Evolutionary conservation across 1,140 invertebrate species (phyloP).

Genomic region (Drosophila sturtevanti): DNA sequence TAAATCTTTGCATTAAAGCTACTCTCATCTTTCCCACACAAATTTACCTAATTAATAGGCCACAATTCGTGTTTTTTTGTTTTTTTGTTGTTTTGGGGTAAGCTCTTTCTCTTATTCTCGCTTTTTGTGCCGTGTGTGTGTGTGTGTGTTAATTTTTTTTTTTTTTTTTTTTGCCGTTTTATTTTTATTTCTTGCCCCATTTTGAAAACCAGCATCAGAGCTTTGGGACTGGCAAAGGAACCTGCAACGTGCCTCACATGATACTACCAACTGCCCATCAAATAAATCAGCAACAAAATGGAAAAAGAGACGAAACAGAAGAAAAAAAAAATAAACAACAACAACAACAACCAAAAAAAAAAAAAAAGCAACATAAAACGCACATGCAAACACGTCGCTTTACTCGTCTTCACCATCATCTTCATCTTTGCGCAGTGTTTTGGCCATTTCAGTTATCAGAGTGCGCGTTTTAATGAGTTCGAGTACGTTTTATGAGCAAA

Average conservation of each 20-base stretch:
- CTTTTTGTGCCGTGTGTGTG: neutral
- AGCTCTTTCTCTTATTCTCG: neutral
- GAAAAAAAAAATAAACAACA: neutral
- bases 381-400: slow-evolving; percentile 73
- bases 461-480: slow-evolving; percentile 80
- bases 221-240: neutral
- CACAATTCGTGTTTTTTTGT: slow-evolving; percentile 32
- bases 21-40: slow-evolving; percentile 40
- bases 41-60: slow-evolving; percentile 46
- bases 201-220: slow-evolving; percentile 7
- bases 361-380: slow-evolving; percentile 31
- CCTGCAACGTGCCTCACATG: slow-evolving; percentile 8
- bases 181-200: slow-evolving; percentile 13
- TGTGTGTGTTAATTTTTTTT: no score
- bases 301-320: neutral
- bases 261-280: slow-evolving; percentile 59
- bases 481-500: slow-evolving; percentile 80
- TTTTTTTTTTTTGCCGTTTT: neutral
- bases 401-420: slow-evolving; percentile 15
- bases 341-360: neutral
- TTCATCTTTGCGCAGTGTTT: slow-evolving; percentile 35
- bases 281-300: slow-evolving; percentile 60
- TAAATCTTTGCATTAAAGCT: neutral
- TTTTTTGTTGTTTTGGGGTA: neutral
- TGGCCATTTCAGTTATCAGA: slow-evolving; percentile 78